Conservation (phyloP, 2,113 vertebrate species). For the Hemicordylus capensis region DNA sequence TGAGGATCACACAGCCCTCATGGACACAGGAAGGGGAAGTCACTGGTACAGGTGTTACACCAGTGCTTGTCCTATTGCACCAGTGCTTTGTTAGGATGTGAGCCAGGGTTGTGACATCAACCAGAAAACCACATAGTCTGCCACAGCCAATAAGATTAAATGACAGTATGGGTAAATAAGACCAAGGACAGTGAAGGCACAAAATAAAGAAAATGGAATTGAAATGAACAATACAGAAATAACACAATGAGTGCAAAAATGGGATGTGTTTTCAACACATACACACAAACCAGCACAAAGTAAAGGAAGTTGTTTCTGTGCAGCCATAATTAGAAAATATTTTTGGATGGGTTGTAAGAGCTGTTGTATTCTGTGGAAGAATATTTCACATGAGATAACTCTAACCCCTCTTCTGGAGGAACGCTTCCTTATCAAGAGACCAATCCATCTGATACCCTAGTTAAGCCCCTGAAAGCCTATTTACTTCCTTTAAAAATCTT, state of each 20-base stretch:
- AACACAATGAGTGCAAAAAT: too few relatives aligned
- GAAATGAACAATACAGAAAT: neutral
- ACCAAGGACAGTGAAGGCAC: neutral
- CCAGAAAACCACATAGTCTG: neutral
- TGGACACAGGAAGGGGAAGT: neutral
- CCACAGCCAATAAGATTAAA: neutral
- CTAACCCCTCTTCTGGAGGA: neutral
- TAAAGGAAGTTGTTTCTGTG: neutral
- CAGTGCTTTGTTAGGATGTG: too few relatives aligned
- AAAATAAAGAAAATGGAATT: too few relatives aligned
- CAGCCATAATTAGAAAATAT: neutral
- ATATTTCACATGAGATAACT: neutral
- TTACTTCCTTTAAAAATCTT: slow-evolving; percentile 15
- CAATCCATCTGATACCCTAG: slow-evolving; percentile 5
- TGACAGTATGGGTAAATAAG: neutral
- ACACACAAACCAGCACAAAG: neutral
- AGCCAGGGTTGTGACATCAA: neutral
- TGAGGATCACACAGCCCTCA: too few relatives aligned
- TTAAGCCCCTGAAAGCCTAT: slow-evolving; percentile 5
- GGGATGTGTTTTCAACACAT: neutral
- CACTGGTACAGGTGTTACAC: neutral
- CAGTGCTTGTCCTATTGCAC: too few relatives aligned
- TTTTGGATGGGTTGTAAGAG: neutral
- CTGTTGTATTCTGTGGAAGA: neutral
- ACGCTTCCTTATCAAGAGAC: neutral